These are phyloP conservation scores for Mesoligia furuncula DNA, from an alignment of 2,888 invertebrate genomes.

Conservation along the genomic window DNA sequence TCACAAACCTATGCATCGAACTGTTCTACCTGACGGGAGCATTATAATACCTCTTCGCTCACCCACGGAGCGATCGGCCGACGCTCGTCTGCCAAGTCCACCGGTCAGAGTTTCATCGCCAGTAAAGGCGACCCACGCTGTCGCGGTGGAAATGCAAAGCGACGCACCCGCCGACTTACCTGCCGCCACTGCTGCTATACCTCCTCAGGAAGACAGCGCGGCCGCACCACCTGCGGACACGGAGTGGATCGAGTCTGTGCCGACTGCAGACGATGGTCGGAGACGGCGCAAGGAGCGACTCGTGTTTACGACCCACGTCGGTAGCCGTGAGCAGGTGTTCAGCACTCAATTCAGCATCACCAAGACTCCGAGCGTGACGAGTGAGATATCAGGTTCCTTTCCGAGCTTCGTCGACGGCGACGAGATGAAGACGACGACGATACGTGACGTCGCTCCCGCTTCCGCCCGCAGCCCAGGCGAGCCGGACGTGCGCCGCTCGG, in stretches of 20 bases:
- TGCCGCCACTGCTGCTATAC: not conserved
- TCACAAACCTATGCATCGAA: conserved; percentile 78
- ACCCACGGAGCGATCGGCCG: conserved; percentile 81
- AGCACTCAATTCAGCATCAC: conserved; percentile 92
- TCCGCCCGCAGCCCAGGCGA: conserved; percentile 61
- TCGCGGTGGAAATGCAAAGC: conserved; percentile 24
- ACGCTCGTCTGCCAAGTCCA: conserved; percentile 58
- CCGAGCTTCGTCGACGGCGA: conserved; percentile 90
- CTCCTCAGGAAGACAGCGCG: not conserved
- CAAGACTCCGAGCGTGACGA: conserved; percentile 91
- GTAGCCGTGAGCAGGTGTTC: conserved; percentile 93
- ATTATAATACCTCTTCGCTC: conserved; percentile 90
- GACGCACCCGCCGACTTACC: not conserved
- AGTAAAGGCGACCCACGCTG: not conserved
- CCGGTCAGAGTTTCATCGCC: conserved; percentile 7
- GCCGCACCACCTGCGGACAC: not conserved
- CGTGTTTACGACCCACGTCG: conserved; percentile 92
- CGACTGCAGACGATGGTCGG: conserved; percentile 60
- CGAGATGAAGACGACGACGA: conserved; percentile 79
- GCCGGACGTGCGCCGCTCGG: not conserved
- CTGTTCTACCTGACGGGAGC: conserved; percentile 90
- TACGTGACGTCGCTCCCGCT: conserved; percentile 45
- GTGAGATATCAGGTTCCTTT: conserved; percentile 90
- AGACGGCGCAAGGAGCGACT: conserved; percentile 84
- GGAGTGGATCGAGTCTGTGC: conserved; percentile 36